These are phyloP conservation scores for Eublepharis macularius DNA, from an alignment of 2,113 vertebrate species.

Conservation along the genomic window DNA sequence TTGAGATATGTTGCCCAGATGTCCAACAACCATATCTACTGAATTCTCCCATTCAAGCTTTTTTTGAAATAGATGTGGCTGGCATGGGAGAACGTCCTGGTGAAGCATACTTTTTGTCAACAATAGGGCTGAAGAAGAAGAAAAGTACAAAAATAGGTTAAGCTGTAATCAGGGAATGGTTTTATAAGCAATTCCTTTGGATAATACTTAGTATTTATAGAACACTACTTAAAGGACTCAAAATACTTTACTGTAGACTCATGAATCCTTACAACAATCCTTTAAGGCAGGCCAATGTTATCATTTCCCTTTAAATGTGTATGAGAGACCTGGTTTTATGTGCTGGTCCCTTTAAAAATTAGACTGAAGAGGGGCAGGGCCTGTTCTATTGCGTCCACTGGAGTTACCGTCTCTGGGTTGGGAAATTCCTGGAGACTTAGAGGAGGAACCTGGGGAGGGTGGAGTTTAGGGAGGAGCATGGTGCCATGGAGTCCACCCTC, in stretches of 20 bases:
- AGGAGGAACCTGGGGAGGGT: too few species aligned
- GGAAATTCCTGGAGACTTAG: too few species aligned
- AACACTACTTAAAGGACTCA: background rate
- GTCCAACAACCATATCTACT: background rate
- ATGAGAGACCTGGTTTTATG: background rate
- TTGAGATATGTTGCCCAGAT: background rate
- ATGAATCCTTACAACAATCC: background rate
- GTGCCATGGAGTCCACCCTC: too few species aligned
- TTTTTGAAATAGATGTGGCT: background rate
- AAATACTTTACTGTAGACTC: background rate
- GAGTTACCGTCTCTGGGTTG: too few species aligned
- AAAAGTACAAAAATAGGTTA: background rate
- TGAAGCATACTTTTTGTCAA: background rate
- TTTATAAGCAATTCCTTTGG: background rate
- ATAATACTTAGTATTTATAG: background rate
- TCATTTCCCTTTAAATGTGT: too few species aligned
- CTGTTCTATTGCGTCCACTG: too few species aligned
- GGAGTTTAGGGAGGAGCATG: too few species aligned
- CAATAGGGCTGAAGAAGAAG: background rate
- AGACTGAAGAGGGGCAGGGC: background rate
- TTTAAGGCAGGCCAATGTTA: background rate
- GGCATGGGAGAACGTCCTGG: background rate
- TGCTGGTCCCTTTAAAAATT: background rate
- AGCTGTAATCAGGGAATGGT: background rate
- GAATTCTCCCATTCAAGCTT: background rate